Evolutionary conservation across 2,113 vertebrate species (phyloP).

Genomic region (Fukomys damarensis): DNA sequence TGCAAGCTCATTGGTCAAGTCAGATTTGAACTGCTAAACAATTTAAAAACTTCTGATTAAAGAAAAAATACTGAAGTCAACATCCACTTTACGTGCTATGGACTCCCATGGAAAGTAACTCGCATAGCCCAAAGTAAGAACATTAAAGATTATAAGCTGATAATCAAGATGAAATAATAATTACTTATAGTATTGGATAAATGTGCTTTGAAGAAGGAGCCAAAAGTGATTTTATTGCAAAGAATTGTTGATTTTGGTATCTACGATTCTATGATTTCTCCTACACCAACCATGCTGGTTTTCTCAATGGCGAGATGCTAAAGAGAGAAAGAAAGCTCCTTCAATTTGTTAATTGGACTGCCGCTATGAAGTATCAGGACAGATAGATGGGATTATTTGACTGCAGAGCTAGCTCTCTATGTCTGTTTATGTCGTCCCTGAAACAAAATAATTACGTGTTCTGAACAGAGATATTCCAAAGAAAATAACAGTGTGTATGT

Average conservation of each 20-base stretch:
- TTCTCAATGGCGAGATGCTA: background rate
- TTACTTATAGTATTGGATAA: background rate
- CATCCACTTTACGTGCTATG: background rate
- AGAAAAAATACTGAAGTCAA: background rate
- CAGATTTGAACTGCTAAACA: conserved; percentile 20
- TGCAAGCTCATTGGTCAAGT: background rate
- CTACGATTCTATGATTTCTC: background rate
- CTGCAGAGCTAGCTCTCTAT: background rate
- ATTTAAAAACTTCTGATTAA: background rate
- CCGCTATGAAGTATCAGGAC: background rate
- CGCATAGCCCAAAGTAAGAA: conserved; percentile 2
- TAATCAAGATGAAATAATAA: background rate
- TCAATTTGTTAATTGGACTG: background rate
- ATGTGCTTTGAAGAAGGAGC: background rate
- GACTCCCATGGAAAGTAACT: background rate
- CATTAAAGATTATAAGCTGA: background rate
- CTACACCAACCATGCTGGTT: background rate
- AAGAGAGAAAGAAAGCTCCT: background rate
- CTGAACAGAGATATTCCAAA: background rate
- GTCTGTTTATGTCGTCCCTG: background rate
- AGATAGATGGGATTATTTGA: background rate
- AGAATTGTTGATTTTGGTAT: background rate
- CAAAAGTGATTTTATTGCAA: background rate
- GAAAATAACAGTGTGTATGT: background rate
- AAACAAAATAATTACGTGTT: background rate